Conservation (phyloP, 2,888 invertebrate species). For the Macrophya alboannulata region DNA sequence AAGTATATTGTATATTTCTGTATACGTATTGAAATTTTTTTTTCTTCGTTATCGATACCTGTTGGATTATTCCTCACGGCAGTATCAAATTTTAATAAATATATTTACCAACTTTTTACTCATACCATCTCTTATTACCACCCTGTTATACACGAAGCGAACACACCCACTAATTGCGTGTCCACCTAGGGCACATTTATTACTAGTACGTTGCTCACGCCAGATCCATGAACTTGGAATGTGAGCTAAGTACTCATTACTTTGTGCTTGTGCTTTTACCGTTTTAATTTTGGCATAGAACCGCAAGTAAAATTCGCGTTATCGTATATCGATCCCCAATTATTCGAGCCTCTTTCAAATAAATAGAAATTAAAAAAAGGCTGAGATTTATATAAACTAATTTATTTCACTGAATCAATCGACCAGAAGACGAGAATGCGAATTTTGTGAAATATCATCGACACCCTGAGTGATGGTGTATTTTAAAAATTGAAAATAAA, state of each 20-base stretch:
- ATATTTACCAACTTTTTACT: background rate
- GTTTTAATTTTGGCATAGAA: background rate
- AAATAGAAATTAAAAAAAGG: background rate
- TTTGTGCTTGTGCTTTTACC: background rate
- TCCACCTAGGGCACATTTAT: background rate
- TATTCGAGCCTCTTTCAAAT: background rate
- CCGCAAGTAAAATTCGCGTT: background rate
- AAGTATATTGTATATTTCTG: background rate
- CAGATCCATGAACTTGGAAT: conserved; percentile 36
- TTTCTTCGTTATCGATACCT: background rate
- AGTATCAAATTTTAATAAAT: background rate
- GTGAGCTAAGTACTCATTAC: background rate
- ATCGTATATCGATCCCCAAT: background rate
- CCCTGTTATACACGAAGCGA: conserved; percentile 6
- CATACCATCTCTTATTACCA: background rate
- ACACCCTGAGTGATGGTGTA: background rate
- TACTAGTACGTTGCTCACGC: conserved; percentile 16
- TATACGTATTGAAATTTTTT: background rate
- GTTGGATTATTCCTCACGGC: background rate
- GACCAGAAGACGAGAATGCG: background rate
- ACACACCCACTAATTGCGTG: conserved; percentile 48
- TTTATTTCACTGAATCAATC: background rate
- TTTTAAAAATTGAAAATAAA: background rate
- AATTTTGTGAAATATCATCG: background rate
- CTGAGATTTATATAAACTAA: background rate